A percentile compares a stretch with the other conserved stretches of the same genome.
These are phyloP conservation scores for Otus sunia DNA, from an alignment of 2,113 vertebrate species.

Conservation along the genomic window DNA sequence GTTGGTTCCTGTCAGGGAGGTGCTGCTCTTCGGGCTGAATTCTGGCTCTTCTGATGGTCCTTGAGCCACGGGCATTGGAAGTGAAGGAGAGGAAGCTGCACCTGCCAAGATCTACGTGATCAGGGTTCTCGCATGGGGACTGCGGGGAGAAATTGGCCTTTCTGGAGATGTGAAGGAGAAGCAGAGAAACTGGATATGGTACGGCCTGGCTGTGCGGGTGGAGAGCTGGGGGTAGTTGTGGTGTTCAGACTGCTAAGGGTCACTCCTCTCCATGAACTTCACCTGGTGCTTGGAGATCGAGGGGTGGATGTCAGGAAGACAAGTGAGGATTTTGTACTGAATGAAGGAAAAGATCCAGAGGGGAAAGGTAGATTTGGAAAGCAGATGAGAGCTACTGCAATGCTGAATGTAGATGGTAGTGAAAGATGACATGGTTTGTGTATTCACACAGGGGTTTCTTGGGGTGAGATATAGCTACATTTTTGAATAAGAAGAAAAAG, in stretches of 20 bases:
- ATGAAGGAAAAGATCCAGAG: neutral
- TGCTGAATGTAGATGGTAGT: neutral
- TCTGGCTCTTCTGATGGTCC: too few relatives aligned
- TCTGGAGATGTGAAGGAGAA: neutral
- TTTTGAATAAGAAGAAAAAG: neutral
- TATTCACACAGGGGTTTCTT: neutral
- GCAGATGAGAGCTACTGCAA: neutral
- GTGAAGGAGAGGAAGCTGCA: neutral
- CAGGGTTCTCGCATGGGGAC: neutral
- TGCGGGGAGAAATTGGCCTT: neutral
- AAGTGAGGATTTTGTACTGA: neutral
- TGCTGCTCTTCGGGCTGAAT: neutral
- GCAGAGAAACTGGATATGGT: neutral
- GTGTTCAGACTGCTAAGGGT: fast-evolving
- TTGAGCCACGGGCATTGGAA: neutral
- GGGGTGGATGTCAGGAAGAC: neutral
- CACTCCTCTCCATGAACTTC: neutral
- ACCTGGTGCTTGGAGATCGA: neutral
- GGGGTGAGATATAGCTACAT: neutral
- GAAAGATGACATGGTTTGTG: neutral
- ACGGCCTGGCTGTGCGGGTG: fast-evolving
- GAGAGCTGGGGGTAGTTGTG: neutral
- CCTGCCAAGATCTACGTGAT: fast-evolving
- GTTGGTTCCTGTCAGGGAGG: neutral
- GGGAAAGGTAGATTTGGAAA: neutral